These are phyloP conservation scores for Oreotrochilus melanogaster DNA, from an alignment of 2,113 vertebrate species.

Conservation along the genomic window DNA sequence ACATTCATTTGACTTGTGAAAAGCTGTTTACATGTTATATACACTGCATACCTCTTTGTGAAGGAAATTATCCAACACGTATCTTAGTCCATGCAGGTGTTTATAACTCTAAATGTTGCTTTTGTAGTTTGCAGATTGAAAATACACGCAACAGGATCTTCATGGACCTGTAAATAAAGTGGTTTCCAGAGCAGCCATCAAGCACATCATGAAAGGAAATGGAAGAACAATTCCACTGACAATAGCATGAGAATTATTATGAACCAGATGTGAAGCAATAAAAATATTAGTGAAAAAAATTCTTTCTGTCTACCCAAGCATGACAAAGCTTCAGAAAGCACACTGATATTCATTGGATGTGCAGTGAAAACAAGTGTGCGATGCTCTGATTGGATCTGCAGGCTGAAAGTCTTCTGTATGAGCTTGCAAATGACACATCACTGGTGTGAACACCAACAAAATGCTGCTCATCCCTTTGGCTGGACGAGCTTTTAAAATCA, in stretches of 20 bases:
- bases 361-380: slow-evolving; percentile 10
- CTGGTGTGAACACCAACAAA: background rate
- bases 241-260: slow-evolving; percentile 62
- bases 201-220: slow-evolving; percentile 67
- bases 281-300: slow-evolving; percentile 62
- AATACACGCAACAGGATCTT: slow-evolving; percentile 34
- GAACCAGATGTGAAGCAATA: slow-evolving; percentile 67
- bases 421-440: background rate
- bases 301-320: slow-evolving; percentile 22
- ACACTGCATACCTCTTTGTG: background rate
- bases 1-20: background rate
- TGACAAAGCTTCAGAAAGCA: slow-evolving; percentile 57
- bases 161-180: slow-evolving; percentile 62
- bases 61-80: slow-evolving; percentile 14
- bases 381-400: background rate
- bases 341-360: background rate
- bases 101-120: slow-evolving; percentile 38
- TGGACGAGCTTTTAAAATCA: too few relatives aligned
- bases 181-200: slow-evolving; percentile 60
- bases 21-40: slow-evolving; percentile 38
- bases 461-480: background rate
- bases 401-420: background rate
- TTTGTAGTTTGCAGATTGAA: slow-evolving; percentile 48
- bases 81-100: slow-evolving; percentile 23
- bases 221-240: slow-evolving; percentile 49